Percentiles rank a stretch among this genome's conserved stretches.
These are phyloP conservation scores for Diglossa cyanea DNA, from an alignment of 2,797 vertebrate genomes.

Conservation along the genomic window DNA sequence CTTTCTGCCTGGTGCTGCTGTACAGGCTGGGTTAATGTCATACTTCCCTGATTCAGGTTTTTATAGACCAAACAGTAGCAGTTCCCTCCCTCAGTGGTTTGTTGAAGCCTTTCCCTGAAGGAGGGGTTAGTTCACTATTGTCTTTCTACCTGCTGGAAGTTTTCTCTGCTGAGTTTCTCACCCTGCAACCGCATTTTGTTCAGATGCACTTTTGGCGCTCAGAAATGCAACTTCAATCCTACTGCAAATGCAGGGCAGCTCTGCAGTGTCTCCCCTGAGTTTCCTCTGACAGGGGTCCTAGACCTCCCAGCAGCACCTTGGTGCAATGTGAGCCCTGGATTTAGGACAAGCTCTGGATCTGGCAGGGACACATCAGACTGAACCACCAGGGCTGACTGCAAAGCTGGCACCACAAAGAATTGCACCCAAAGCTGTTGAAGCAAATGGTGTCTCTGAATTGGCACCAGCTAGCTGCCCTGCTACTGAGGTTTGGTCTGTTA, in stretches of 20 bases:
- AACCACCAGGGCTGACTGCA: background rate
- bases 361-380: background rate
- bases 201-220: fast-evolving
- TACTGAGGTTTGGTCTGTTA: slow-evolving; percentile 20
- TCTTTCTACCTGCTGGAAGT: background rate
- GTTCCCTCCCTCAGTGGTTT: background rate
- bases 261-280: background rate
- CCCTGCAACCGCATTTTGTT: background rate
- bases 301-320: background rate
- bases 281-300: background rate
- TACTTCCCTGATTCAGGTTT: background rate
- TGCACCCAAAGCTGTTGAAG: background rate
- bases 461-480: background rate
- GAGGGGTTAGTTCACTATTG: slow-evolving; percentile 1
- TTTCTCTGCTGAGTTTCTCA: background rate
- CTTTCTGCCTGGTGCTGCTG: background rate
- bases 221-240: background rate
- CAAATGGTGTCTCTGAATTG: background rate
- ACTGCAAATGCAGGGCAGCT: background rate
- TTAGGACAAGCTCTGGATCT: background rate
- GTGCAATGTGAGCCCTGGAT: background rate
- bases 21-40: background rate
- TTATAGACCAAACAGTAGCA: slow-evolving; percentile 32
- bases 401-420: background rate
- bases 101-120: background rate